Percentiles rank a stretch among this genome's conserved stretches.
Conservation (phyloP, 2,888 invertebrate species). For the Aporophyla nigra region DNA sequence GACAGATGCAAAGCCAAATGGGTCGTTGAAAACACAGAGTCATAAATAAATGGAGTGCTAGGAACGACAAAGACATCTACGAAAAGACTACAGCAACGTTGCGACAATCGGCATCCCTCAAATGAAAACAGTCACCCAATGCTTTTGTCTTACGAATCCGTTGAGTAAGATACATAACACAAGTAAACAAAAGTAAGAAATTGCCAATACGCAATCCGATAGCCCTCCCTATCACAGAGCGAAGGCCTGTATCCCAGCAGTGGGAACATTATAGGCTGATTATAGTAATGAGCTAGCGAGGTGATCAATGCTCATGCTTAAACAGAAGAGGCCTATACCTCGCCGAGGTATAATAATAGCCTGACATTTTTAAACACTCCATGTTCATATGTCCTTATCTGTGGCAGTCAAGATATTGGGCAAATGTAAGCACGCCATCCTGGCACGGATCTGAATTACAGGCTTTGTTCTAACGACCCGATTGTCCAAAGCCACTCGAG, state of each 20-base stretch:
- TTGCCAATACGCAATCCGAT: neutral
- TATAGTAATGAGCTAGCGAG: no score
- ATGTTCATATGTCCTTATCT: neutral
- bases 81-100: neutral
- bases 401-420: conserved; percentile 36
- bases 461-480: conserved; percentile 43
- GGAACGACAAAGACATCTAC: neutral
- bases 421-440: conserved; percentile 27
- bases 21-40: conserved; percentile 35
- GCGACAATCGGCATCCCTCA: neutral
- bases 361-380: conserved; percentile 1
- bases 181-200: neutral
- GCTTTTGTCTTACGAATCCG: neutral
- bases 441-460: conserved; percentile 26
- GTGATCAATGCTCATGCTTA: neutral
- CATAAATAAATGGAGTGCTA: conserved; percentile 24
- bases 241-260: no score
- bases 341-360: neutral
- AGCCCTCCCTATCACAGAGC: no score
- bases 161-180: neutral
- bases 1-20: conserved; percentile 55
- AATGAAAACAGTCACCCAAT: neutral
- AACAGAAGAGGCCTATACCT: neutral
- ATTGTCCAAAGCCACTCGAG: conserved; percentile 16
- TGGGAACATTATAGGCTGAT: no score